Base-by-base conservation (phyloP, 2,888 invertebrate genomes). In the Zhuqinia jingwanae region DNA sequence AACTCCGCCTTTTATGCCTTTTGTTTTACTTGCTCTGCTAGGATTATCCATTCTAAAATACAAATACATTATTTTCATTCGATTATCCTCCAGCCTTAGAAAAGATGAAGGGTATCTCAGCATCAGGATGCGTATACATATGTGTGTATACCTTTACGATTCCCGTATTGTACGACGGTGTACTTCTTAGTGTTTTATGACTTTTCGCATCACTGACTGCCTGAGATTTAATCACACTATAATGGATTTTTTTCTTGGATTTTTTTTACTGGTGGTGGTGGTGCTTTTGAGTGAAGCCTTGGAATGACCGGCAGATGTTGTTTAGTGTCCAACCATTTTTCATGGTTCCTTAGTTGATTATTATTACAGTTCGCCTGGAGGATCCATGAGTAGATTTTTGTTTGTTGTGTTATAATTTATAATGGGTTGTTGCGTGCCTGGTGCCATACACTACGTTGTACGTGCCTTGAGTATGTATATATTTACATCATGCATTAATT, bases 211-310 rank as follows among this genome's bases (percentile, higher is more conserved):
- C 30, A 45, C 58, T 60, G 73, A 30, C 60, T 73, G 73, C 27
- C 60, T 73, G 73, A 81, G 73, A 81, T 81, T 81, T 81, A 73
- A 73, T 81, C 81, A 65, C 36, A 81, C 70, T 81, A 30, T 81
- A 81, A 81, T 81, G 45, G 60, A 22, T 36, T 81, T 81, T 81
- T 81, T 27, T 22, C 36, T 80, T 42, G 36, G 17, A 13, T 79
- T 25, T 56, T 68, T 75, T 56, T n/a, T n/a, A n/a, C n/a, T n/a
- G n/a, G n/a, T n/a, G 17, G 53, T 53, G 27, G 15, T 27, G 47
- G 8, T 22, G 75, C 17, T 27, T 36, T 22, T 15, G 22, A 47
- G 53, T 50, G 30, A 47, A 42, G 73, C n/a, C 30, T 36, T 15
- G n/a, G 22, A 47, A 76, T 50, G 36, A 50, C 60, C 60, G 70